phyloP scores from a whole-genome alignment of 2,797 vertebrate genomes.

The Neopelma chrysocephalum region DNA sequence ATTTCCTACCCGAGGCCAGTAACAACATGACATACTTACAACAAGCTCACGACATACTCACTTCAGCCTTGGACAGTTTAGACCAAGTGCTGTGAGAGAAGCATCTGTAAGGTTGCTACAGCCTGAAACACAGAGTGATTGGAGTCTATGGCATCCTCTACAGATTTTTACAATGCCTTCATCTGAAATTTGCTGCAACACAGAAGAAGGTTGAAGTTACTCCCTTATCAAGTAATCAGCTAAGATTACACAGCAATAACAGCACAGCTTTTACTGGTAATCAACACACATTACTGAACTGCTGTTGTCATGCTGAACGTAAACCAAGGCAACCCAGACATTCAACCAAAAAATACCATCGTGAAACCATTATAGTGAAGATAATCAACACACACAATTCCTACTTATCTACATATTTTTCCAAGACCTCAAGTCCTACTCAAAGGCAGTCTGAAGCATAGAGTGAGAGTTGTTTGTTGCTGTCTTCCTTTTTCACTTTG shows the following conservation, averaged over 20 bases:
- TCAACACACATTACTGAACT: neutral
- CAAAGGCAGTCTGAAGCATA: neutral
- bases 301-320: neutral
- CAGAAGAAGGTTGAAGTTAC: slow-evolving; percentile 5
- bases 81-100: slow-evolving; percentile 88
- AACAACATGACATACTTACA: neutral
- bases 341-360: neutral
- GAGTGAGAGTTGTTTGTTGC: neutral
- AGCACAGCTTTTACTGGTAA: neutral
- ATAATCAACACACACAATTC: neutral
- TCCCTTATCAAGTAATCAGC: neutral
- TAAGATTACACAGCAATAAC: neutral
- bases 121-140: slow-evolving; percentile 90
- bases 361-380: neutral
- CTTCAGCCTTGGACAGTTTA: slow-evolving; percentile 91
- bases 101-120: slow-evolving; percentile 91
- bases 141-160: slow-evolving; percentile 87
- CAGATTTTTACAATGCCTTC: slow-evolving; percentile 90
- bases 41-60: slow-evolving; percentile 69
- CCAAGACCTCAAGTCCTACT: neutral
- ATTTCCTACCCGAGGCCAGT: neutral
- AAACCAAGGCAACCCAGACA: neutral
- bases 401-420: neutral
- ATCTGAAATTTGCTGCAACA: slow-evolving; percentile 86
- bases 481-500: neutral